Base-by-base conservation (phyloP, 2,113 vertebrate genomes). In the Amphiprion ocellaris region DNA sequence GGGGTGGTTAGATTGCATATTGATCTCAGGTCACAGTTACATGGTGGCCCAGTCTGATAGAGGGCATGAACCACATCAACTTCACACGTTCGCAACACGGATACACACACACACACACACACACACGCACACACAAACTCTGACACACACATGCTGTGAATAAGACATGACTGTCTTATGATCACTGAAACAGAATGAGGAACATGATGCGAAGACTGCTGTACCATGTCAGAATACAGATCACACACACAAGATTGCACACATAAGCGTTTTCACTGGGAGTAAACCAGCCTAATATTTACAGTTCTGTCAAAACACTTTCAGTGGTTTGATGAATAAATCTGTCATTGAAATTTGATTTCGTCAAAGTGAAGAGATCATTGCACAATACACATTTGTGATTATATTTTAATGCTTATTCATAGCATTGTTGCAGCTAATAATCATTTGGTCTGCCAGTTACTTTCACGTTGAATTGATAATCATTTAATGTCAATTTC, bases 1-100 rank as follows among this genome's bases (percentile, higher is more conserved):
- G 91, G 93, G 83, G 17, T 76, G 83, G 78, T 90, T 92, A 91
- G 89, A 94, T 94, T 94, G 84, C 86, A 88, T 92, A 94, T 93
- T 92, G 93, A 93, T 94, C 88, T 72, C 69, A 77, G 84, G 81
- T 92, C 88, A 89, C 74, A 87, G 89, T 83, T 87, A 91, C 88
- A 90, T 72, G 87, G 89, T 84, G 82, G 89, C 63, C 87, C 55
- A 65, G 75, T 77, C 85, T 87, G 84, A 89, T 86, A 81, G 85
- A 92, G 91, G 85, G 82, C 81, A 85, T 30, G 74, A 83, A 83
- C 83, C 85, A 81, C 56, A 79, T 69, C 72, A 33, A 54, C 69
- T 79, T 60, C 47, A 74, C 80, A 74, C 10, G 47, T 21, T 44
- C n/a, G 17, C 15, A 77, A 46, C 70, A 63, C 26, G 60, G 5